phyloP scores from a whole-genome alignment of 2,113 vertebrate species.

The Neomonachus schauinslandi region DNA sequence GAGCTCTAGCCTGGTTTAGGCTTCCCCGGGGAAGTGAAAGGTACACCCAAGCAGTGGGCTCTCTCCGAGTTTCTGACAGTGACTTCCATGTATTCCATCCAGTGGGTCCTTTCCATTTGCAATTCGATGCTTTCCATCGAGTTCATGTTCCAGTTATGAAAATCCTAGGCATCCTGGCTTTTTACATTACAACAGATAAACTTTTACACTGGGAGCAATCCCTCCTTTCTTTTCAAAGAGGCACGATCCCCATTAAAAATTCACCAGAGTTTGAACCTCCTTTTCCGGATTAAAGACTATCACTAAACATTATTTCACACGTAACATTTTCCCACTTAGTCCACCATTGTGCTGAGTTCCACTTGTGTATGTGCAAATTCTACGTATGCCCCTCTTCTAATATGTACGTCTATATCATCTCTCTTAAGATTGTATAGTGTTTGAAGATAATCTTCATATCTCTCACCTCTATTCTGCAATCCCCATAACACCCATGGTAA shows the following conservation, averaged over 20 bases:
- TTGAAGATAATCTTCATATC: not conserved
- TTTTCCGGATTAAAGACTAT: slow-evolving; percentile 32
- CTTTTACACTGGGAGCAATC: not conserved
- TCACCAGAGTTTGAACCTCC: not conserved
- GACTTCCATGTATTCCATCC: not conserved
- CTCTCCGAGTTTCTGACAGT: not conserved
- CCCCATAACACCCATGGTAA: not conserved
- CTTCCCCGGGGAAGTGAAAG: not conserved
- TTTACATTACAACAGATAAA: not conserved
- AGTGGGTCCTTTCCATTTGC: not conserved
- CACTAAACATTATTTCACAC: not conserved
- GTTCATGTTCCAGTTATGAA: slow-evolving; percentile 19
- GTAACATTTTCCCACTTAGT: not conserved
- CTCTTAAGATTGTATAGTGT: not conserved
- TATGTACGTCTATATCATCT: not conserved
- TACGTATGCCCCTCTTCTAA: not conserved
- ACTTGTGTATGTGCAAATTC: not conserved
- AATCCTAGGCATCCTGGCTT: not conserved
- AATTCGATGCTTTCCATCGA: not conserved
- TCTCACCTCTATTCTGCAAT: not conserved
- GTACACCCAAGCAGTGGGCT: not conserved
- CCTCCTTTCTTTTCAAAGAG: not conserved
- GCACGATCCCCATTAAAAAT: not conserved
- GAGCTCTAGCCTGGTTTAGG: not conserved
- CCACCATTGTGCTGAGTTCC: not conserved